Conservation (phyloP, 2,888 invertebrate species). For the Drosophila conformis region DNA sequence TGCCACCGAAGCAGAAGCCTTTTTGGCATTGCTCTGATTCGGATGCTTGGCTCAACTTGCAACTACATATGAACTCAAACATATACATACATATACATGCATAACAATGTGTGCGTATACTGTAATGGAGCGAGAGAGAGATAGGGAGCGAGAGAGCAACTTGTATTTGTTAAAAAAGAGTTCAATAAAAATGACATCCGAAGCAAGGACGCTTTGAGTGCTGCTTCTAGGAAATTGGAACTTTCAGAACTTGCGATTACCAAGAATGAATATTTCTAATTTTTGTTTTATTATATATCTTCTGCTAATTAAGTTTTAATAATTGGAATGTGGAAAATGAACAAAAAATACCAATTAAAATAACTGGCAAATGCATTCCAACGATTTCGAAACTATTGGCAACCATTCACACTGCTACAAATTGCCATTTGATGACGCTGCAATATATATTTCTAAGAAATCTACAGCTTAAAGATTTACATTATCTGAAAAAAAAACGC, state of each 20-base stretch:
- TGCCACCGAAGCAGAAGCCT: constrained; percentile 36
- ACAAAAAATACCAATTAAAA: background rate
- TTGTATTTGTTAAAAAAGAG: background rate
- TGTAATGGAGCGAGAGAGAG: background rate
- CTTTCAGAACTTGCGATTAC: background rate
- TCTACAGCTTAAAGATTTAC: background rate
- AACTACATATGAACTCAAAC: background rate
- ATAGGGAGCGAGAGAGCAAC: background rate
- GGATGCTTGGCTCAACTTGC: constrained; percentile 20
- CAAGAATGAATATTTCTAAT: background rate
- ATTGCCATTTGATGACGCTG: background rate
- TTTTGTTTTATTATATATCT: background rate
- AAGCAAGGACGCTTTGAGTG: background rate
- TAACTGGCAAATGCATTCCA: background rate
- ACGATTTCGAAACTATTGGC: background rate
- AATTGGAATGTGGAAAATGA: background rate
- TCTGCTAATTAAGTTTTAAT: background rate
- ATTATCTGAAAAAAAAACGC: constrained; percentile 4
- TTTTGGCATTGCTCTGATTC: constrained; percentile 13
- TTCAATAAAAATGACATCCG: constrained; percentile 1
- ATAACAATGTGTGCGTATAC: background rate
- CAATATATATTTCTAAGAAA: background rate
- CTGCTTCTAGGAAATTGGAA: background rate
- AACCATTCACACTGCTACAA: background rate
- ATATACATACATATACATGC: background rate